These are phyloP conservation scores for Rhombomys opimus DNA, from an alignment of 2,113 vertebrate species.

Conservation along the genomic window DNA sequence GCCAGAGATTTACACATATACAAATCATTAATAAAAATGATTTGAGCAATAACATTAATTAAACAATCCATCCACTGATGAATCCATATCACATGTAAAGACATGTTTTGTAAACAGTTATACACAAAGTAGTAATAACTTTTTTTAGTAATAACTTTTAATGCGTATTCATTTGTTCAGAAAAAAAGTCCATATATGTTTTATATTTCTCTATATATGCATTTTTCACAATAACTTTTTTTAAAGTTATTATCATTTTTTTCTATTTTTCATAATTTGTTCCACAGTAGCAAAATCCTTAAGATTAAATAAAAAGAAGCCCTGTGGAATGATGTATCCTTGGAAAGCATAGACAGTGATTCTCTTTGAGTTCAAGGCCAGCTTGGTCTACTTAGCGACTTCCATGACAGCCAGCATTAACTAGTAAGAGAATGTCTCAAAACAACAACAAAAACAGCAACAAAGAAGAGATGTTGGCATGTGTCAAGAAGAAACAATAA, in stretches of 20 bases:
- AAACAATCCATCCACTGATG: background rate
- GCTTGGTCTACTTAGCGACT: background rate
- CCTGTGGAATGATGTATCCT: background rate
- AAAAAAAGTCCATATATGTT: background rate
- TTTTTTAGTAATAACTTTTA: background rate
- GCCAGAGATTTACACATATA: background rate
- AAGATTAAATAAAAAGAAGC: slow-evolving; percentile 5
- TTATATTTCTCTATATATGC: background rate
- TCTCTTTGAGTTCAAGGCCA: background rate
- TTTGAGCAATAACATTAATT: background rate
- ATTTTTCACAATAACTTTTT: background rate
- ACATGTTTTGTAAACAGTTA: background rate
- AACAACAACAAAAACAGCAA: too few species aligned
- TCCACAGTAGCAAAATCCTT: slow-evolving; percentile 13
- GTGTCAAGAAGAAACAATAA: slow-evolving; percentile 23
- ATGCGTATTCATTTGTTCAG: background rate
- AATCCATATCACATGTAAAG: background rate
- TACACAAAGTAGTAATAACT: background rate
- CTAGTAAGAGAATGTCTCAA: background rate
- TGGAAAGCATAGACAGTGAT: background rate
- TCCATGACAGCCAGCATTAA: background rate
- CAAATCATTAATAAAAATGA: background rate
- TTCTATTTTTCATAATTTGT: slow-evolving; percentile 19
- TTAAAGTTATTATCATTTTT: background rate
- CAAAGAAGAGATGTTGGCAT: background rate